Evolutionary conservation across 1,140 invertebrate genomes (phyloP).

Genomic region (Drosophila pectinifera): DNA sequence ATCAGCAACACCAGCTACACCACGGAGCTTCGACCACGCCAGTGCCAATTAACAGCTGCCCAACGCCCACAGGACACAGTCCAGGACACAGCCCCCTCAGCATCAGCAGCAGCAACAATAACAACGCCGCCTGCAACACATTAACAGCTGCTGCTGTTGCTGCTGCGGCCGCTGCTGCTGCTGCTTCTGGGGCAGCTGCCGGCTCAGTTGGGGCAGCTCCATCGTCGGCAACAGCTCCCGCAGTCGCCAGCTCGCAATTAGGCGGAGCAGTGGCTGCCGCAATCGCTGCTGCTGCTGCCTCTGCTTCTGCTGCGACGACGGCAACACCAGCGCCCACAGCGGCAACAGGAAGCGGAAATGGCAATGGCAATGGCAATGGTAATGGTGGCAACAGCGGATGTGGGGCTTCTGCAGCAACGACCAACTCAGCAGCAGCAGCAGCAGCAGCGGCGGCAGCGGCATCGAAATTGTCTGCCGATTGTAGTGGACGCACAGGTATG

Average conservation of each 20-base stretch:
- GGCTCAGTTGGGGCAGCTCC: constrained; percentile 39
- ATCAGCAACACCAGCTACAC: constrained; percentile 63
- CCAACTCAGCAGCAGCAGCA: constrained; percentile 44
- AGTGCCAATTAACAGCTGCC: constrained; percentile 74
- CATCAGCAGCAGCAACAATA: constrained; percentile 40
- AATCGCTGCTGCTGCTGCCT: constrained; percentile 40
- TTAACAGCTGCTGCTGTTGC: constrained; percentile 73
- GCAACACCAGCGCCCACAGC: constrained; percentile 50
- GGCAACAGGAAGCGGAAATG: constrained; percentile 46
- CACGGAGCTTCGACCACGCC: constrained; percentile 67
- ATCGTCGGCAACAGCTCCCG: constrained; percentile 53
- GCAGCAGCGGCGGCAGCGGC: constrained; percentile 47
- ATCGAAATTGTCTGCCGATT: constrained; percentile 83
- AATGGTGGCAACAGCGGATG: constrained; percentile 9
- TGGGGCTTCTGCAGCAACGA: constrained; percentile 36
- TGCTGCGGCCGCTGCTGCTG: constrained; percentile 34
- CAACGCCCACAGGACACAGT: constrained; percentile 77
- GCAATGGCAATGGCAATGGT: constrained; percentile 32
- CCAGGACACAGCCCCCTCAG: constrained; percentile 69
- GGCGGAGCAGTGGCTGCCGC: constrained; percentile 49
- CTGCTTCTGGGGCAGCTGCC: constrained; percentile 50
- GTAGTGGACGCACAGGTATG: constrained; percentile 85
- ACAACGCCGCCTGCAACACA: constrained; percentile 70
- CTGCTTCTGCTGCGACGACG: constrained; percentile 30
- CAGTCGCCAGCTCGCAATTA: constrained; percentile 60